These are phyloP conservation scores for Heterochromis multidens DNA, from an alignment of 2,113 vertebrate species.

Conservation along the genomic window DNA sequence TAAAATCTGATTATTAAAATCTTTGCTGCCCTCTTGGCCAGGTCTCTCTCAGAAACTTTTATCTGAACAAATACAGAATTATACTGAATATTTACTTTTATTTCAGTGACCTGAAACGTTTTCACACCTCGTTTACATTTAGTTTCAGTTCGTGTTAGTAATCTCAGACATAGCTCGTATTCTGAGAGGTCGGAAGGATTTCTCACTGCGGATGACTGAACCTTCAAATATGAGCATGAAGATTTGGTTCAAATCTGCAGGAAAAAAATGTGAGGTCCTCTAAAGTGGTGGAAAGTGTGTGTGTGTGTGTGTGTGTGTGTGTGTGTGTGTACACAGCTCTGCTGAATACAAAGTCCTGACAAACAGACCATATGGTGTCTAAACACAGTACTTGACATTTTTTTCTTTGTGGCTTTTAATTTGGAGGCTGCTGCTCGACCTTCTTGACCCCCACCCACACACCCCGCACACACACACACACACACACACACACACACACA, in stretches of 20 bases:
- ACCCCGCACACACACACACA: not conserved
- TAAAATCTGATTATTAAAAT: too few species aligned
- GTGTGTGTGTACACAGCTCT: not conserved
- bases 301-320: not conserved
- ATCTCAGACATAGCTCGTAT: too few species aligned
- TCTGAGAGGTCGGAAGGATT: too few species aligned
- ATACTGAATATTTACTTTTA: too few species aligned
- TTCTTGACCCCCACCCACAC: constrained; percentile 19
- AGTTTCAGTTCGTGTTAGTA: too few species aligned
- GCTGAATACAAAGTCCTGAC: not conserved
- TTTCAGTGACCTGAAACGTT: too few species aligned
- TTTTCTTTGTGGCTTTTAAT: constrained; percentile 60
- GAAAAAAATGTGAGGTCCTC: not conserved
- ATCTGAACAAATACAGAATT: too few species aligned
- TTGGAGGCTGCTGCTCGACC: constrained; percentile 53
- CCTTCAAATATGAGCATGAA: not conserved
- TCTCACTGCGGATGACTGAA: not conserved
- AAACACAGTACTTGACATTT: constrained; percentile 73
- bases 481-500: constrained; percentile 33
- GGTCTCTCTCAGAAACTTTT: too few species aligned
- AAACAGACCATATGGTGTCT: constrained; percentile 68
- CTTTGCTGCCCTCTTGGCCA: too few species aligned
- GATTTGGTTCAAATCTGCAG: not conserved
- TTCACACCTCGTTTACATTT: too few species aligned
- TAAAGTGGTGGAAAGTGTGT: not conserved